Evolutionary conservation across 2,113 vertebrate genomes (phyloP).

Genomic region (Proteles cristata): DNA sequence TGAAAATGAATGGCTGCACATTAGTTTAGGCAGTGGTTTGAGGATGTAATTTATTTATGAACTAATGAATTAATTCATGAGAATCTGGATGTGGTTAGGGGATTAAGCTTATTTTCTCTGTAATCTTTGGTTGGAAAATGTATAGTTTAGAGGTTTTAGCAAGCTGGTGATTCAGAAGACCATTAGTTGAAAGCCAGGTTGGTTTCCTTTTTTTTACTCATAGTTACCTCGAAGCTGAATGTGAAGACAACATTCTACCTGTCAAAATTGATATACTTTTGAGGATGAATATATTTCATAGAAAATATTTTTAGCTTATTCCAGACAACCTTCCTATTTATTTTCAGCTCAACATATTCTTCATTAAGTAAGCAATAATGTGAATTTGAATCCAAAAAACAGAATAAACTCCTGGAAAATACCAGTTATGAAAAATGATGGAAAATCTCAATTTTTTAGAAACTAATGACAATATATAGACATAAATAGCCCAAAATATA

Average conservation of each 20-base stretch:
- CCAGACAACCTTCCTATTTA: not conserved
- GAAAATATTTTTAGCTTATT: constrained; percentile 47
- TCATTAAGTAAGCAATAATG: not conserved
- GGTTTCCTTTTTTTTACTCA: constrained; percentile 59
- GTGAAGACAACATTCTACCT: constrained; percentile 56
- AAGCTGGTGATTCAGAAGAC: constrained; percentile 75
- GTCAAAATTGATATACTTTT: constrained; percentile 67
- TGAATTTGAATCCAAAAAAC: not conserved
- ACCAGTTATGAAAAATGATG: not conserved
- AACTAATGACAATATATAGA: not conserved
- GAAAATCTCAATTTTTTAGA: not conserved
- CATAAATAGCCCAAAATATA: not conserved
- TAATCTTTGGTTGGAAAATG: constrained; percentile 80
- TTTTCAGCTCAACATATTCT: constrained; percentile 1
- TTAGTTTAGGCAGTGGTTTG: constrained; percentile 78
- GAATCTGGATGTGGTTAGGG: constrained; percentile 81
- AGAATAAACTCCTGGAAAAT: not conserved
- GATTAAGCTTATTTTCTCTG: constrained; percentile 78
- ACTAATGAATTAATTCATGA: constrained; percentile 86
- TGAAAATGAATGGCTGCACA: constrained; percentile 70
- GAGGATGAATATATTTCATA: constrained; percentile 39
- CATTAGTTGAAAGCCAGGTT: constrained; percentile 62
- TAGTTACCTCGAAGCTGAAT: constrained; percentile 68
- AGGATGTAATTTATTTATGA: constrained; percentile 85
- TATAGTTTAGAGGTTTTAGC: constrained; percentile 77